phyloP scores from a whole-genome alignment of 2,797 vertebrate genomes.

The Harpagifer antarcticus region DNA sequence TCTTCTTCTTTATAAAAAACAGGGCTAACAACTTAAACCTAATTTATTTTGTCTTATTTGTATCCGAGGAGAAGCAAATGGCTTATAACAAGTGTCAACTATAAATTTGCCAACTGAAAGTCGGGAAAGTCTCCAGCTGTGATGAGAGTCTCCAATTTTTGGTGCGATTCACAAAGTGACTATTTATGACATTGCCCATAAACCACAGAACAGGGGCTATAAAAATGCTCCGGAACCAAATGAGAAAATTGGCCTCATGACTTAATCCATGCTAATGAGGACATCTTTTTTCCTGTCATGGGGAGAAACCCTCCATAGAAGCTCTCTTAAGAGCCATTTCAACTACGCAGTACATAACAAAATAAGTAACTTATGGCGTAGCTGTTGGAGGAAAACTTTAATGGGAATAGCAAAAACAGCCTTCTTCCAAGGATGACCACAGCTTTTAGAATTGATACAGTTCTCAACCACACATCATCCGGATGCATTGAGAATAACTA shows the following conservation, averaged over 20 bases:
- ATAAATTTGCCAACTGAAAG: conserved; percentile 42
- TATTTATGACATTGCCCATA: conserved; percentile 64
- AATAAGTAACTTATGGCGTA: conserved; percentile 1
- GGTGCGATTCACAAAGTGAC: conserved; percentile 60
- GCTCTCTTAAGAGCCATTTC: conserved; percentile 49
- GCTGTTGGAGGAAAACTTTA: conserved; percentile 28
- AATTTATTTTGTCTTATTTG: conserved; percentile 48
- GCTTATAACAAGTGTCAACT: conserved; percentile 49
- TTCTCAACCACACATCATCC: not conserved
- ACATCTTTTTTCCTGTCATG: conserved; percentile 60
- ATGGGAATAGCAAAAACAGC: conserved; percentile 28
- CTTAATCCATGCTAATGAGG: conserved; percentile 70
- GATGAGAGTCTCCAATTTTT: conserved; percentile 48
- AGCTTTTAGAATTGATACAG: conserved; percentile 28
- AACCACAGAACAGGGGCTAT: conserved; percentile 63
- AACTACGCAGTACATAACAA: conserved; percentile 44
- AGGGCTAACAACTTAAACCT: conserved; percentile 27
- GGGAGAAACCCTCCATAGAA: conserved; percentile 32
- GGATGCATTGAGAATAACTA: conserved; percentile 12
- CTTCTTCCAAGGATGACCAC: conserved; percentile 22
- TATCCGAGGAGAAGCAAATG: conserved; percentile 43
- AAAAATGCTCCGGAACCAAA: conserved; percentile 59
- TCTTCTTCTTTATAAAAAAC: conserved; percentile 25
- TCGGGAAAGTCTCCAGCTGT: conserved; percentile 54
- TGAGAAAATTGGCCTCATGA: conserved; percentile 65